phyloP scores from a whole-genome alignment of 2,888 invertebrate genomes.

The Drosophila mettleri region DNA sequence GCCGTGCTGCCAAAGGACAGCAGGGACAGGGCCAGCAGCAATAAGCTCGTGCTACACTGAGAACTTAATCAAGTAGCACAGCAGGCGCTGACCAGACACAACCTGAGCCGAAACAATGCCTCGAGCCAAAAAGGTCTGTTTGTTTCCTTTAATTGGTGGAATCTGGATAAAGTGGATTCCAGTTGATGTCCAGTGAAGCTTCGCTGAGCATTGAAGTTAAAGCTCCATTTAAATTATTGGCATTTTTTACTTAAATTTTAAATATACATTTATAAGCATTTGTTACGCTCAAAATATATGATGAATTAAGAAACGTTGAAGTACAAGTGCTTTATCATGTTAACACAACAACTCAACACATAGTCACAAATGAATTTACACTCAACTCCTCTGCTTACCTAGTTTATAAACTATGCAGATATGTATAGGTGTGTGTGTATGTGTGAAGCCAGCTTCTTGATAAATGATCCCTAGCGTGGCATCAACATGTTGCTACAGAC shows the following conservation, averaged over 20 bases:
- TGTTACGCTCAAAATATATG: neutral
- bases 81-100: constrained; percentile 41
- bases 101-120: constrained; percentile 23
- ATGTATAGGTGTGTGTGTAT: neutral
- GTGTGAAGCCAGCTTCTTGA: constrained; percentile 43
- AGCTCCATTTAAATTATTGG: too few species aligned
- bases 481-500: constrained; percentile 54
- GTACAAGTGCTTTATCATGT: constrained; percentile 27
- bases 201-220: neutral
- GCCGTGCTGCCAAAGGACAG: constrained; percentile 24
- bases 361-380: constrained; percentile 35
- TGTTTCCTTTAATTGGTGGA: constrained; percentile 21
- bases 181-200: neutral
- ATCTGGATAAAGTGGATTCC: neutral
- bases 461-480: constrained; percentile 64
- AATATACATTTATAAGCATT: neutral
- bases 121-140: constrained; percentile 4
- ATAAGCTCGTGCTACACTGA: constrained; percentile 6
- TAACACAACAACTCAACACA: constrained; percentile 34
- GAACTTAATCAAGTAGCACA: constrained; percentile 48
- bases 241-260: neutral
- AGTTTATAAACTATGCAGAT: constrained; percentile 35
- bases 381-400: constrained; percentile 8
- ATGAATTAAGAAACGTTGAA: constrained; percentile 1
- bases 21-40: constrained; percentile 8